Evolutionary conservation across 2,888 invertebrate species (phyloP), one percentile per base, ranked within the genome.

Genomic region (Drosophila anomelani): DNA sequence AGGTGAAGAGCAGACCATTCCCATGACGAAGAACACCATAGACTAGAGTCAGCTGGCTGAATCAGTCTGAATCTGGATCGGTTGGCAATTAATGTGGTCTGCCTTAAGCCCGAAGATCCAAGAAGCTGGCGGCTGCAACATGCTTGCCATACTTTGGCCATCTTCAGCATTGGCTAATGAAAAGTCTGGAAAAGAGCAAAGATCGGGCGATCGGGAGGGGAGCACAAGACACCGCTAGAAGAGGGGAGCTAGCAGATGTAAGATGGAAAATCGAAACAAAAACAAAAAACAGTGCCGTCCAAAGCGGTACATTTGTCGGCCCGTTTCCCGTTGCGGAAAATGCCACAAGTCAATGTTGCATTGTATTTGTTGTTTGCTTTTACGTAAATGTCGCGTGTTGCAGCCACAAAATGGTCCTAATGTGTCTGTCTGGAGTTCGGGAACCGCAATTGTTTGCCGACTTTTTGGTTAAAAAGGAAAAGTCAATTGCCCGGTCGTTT

Each of bases 361-460:
- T 75, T 70, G 64, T 61, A 54, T 51, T 13, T 20, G 34, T 38
- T 61, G 46, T 53, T 39, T 57, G 29, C 61, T 43, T 43, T 62
- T 88, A 85, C 83, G 83, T 83, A 83, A 83, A 83, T 83, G 88
- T 80, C 86, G 88, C 73, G 75, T 73, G 73, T 58, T 56, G 32
- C 10, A 32, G 20, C 61, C 58, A 75, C 75, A 67, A 75, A 75
- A 66, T 55, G 58, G 58, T 58, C 58, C 43, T 66, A 68, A 67
- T 76, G 56, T 74, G 62, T 56, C 38, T 54, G 32, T 26, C 5
- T 26, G 46, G 46, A 44, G 17, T 47, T 70, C 53, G 34, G 41
- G 61, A 23, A 61, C 47, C 43, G 26, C 70, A 77, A 87, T 69
- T 66, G 70, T 85, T 75, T 47, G 47, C 44, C 36, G 51, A 38